Conservation (phyloP, 92 coral and sea anemone species). For the Umimayanthus chanpuru region DNA sequence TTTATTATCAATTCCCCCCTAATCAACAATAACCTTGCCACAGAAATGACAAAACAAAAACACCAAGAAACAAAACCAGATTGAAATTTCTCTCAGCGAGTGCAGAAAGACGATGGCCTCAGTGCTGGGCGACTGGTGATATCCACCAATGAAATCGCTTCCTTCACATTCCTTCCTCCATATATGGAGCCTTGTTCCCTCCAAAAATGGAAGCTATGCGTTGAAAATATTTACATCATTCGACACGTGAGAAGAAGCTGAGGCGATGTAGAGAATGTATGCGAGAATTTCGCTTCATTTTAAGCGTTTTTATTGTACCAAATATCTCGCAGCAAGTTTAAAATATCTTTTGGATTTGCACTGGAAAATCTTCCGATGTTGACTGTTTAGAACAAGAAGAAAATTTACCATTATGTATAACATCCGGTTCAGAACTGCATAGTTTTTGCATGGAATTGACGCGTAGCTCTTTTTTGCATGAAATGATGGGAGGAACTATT, state of each 20-base stretch:
- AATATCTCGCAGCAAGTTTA: neutral
- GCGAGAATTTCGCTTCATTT: neutral
- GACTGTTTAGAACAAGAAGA: neutral
- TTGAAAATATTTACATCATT: conserved; percentile 26
- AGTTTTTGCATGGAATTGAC: too few species aligned
- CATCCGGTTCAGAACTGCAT: neutral
- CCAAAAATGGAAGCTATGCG: conserved; percentile 19
- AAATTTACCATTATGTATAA: neutral
- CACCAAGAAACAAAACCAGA: conserved; percentile 41
- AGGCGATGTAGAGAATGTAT: too few species aligned
- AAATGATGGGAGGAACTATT: neutral
- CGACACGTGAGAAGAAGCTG: conserved; percentile 31
- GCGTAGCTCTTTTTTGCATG: too few species aligned
- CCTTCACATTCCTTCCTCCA: conserved; percentile 30
- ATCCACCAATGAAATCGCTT: conserved; percentile 37
- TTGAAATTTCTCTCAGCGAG: conserved; percentile 30
- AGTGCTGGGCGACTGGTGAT: conserved; percentile 20
- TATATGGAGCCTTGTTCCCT: conserved; percentile 36
- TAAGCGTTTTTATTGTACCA: neutral
- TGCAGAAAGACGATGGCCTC: conserved; percentile 34
- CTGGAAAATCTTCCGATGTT: neutral
- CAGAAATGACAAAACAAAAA: conserved; percentile 36
- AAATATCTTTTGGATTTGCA: neutral
- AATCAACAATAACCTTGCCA: conserved; percentile 41
- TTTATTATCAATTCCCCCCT: neutral